Base-by-base conservation (phyloP, 1,140 invertebrate species). In the Zophobas morio region DNA sequence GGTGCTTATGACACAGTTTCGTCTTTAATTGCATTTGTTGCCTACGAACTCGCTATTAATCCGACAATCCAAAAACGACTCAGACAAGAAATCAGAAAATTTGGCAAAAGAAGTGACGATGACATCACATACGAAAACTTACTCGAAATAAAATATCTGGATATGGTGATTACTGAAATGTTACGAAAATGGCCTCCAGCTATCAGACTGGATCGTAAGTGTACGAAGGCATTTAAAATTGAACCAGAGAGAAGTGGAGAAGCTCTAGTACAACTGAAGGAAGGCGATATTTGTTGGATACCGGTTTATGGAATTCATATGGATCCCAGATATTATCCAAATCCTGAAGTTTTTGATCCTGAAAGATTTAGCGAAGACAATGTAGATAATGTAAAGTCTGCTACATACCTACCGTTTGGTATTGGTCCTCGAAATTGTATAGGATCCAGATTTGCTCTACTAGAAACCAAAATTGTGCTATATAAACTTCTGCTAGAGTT, bases 371-470 rank as follows among this genome's bases (percentile, higher is more conserved):
- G 77, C 32, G 81, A 82, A 5, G 76, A 82, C 47, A 82, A 84
- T 73, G 80, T 76, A 40, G 42, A 75, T 0, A 80, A 84, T 53
- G 80, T 81, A 5, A 53, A 66, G 8, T 20, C 63, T 0, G 56
- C 63, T 6, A 80, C 80, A 0, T 85, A 83, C 78, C 60, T 86
- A 20, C 83, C 84, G 0, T 86, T 86, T 63, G 85, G 85, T 34
- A 63, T 78, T 40, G 84, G 84, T 35, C 90, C 90, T 1, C 83
- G 91, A 36, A 90, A 88, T 75, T 92, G 91, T 79, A 88, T 92
- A 71, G 91, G 79, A 0, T 80, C 78, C 6, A n/a, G 80, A 42
- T 82, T 80, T 78, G 81, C 79, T 6, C 54, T 82, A 20, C 47
- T 82, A 8, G 79, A 81, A 54, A 66, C 76, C 4, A 82, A 82